phyloP scores from a whole-genome alignment of 2,113 vertebrate genomes.

The Lates calcarifer region DNA sequence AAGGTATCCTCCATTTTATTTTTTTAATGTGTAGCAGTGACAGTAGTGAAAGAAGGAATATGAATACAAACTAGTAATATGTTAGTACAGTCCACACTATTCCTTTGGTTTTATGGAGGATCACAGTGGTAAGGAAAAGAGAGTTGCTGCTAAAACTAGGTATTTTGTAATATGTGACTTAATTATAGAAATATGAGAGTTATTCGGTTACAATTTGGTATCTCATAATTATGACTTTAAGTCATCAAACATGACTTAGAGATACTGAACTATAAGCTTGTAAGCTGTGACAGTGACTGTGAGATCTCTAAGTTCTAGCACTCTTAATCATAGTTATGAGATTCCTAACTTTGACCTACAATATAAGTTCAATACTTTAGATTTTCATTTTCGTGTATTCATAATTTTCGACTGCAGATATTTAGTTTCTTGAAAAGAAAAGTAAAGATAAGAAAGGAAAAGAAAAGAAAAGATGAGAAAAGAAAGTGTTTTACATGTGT shows the following conservation, averaged over 20 bases:
- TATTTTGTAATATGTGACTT: no score
- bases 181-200: no score
- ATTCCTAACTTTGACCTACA: background rate
- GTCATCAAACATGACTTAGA: background rate
- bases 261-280: background rate
- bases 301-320: background rate
- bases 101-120: no score
- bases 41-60: no score
- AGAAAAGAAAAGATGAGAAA: background rate
- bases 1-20: no score
- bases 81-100: no score
- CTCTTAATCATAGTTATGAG: background rate
- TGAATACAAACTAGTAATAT: no score
- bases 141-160: no score
- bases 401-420: background rate
- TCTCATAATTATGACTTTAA: background rate
- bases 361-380: background rate
- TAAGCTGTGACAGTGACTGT: background rate
- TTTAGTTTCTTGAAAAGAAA: background rate
- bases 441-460: background rate
- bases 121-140: no score
- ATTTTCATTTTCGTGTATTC: no score
- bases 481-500: background rate
- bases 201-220: no score
- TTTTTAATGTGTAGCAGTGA: no score